Percentiles rank a stretch among this genome's conserved stretches.
These are phyloP conservation scores for Drosophila guanche DNA, from an alignment of 1,140 invertebrate genomes.

Conservation along the genomic window DNA sequence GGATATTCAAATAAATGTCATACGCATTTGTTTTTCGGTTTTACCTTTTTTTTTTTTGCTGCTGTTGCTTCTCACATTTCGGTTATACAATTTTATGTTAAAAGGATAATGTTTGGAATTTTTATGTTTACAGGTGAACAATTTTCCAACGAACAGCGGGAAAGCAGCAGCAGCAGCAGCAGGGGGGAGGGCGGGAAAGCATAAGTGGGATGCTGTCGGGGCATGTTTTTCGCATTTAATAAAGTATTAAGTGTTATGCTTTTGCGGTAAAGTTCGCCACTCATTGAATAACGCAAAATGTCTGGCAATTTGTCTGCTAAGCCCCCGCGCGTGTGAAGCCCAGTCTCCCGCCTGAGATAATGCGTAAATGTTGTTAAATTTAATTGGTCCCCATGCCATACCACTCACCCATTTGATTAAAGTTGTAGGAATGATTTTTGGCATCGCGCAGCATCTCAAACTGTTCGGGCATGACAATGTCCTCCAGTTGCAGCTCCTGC, in stretches of 20 bases:
- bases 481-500: constrained; percentile 47
- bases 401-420: constrained; percentile 62
- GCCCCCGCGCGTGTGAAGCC: not conserved
- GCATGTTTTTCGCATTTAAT: constrained; percentile 80
- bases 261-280: constrained; percentile 66
- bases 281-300: constrained; percentile 74
- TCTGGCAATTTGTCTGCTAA: constrained; percentile 61
- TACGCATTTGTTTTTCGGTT: constrained; percentile 79
- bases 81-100: constrained; percentile 82
- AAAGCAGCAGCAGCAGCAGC: not conserved
- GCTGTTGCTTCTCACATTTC: constrained; percentile 22
- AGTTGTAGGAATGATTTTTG: constrained; percentile 64
- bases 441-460: constrained; percentile 68
- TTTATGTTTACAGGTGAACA: constrained; percentile 81
- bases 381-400: constrained; percentile 19
- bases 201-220: not conserved
- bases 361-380: constrained; percentile 65
- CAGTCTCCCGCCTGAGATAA: constrained; percentile 25
- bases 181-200: not conserved
- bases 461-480: constrained; percentile 74
- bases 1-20: constrained; percentile 82
- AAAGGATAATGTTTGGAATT: constrained; percentile 81
- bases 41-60: constrained; percentile 38
- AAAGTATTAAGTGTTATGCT: constrained; percentile 81
- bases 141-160: constrained; percentile 63